A percentile compares a stretch with the other conserved stretches of the same genome.
These are phyloP conservation scores for Microcebus lehilahytsara DNA, from an alignment of 2,113 vertebrate species.

Conservation along the genomic window DNA sequence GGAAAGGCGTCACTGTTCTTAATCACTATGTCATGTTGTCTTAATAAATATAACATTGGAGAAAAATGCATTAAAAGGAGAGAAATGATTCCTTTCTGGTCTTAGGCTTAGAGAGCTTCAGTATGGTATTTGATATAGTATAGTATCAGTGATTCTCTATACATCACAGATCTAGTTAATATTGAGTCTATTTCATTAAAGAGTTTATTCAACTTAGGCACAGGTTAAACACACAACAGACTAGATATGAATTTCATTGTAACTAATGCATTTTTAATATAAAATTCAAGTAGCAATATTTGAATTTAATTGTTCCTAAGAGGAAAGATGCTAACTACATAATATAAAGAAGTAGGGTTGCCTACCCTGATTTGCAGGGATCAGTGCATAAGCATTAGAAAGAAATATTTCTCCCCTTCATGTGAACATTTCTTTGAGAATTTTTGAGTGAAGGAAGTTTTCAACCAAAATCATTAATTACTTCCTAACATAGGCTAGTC, in stretches of 20 bases:
- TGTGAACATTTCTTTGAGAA: background rate
- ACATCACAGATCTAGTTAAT: background rate
- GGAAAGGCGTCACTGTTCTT: background rate
- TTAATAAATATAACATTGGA: background rate
- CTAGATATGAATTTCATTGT: background rate
- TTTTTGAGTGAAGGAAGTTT: background rate
- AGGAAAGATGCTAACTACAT: constrained; percentile 1
- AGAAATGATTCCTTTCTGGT: background rate
- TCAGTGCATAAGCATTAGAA: background rate
- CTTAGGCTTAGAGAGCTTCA: background rate
- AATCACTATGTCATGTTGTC: background rate
- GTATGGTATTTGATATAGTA: background rate
- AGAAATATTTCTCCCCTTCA: background rate
- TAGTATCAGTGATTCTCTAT: background rate
- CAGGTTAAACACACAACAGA: background rate
- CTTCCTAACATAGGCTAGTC: background rate
- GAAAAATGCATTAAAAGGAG: background rate
- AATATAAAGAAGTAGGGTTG: background rate
- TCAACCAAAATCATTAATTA: constrained; percentile 19
- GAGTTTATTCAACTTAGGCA: background rate
- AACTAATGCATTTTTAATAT: constrained; percentile 22
- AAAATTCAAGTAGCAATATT: constrained; percentile 7
- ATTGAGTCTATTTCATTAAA: background rate
- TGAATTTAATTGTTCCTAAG: constrained; percentile 13
- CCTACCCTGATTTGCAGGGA: background rate